Evolutionary conservation across 1,140 invertebrate genomes (phyloP), one percentile per base, ranked within the genome.

Genomic region (Oppia nitens): DNA sequence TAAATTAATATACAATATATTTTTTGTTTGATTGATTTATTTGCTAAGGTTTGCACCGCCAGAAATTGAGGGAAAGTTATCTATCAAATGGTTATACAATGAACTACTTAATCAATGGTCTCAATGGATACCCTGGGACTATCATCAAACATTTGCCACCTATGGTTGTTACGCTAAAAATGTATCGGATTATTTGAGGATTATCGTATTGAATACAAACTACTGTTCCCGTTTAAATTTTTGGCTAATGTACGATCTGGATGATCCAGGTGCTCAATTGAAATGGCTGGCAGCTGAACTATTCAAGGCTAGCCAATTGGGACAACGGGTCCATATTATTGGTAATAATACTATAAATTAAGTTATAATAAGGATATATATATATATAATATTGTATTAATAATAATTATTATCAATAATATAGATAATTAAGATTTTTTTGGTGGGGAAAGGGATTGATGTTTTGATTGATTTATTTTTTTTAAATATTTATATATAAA

Each of bases 1-100:
- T n/a, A n/a, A n/a, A n/a, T n/a, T n/a, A n/a, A n/a, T n/a, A n/a
- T n/a, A n/a, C n/a, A n/a, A n/a, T n/a, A 12, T 55, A 57, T 14
- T 54, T 11, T 56, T 6, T 54, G 83, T 83, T 85, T 71, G 49
- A 54, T 47, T 9, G 24, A 52, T 26, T 52, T 52, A 12, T 9
- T 52, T 9, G 9, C 25, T 20, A 12, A 56, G 55, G 54, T 59
- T 59, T 20, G 48, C 21, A 32, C 71, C 71, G n/a, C 71, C 70
- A 20, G 62, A 63, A 6, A 69, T 61, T 51, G 62, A 71, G 17
- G 67, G 66, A 11, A 65, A 69, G 23, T 57, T 69, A 52, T 68
- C 68, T 24, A 67, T 68, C 9, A 29, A 60, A 51, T 75, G 74
- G 74, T 57, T 75, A 21, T 75, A 75, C 61, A 52, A 67, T 6